A percentile compares a stretch with the other conserved stretches of the same genome.
These are phyloP conservation scores for Eustalomyia histrio DNA, from an alignment of 2,888 invertebrate genomes.

Conservation along the genomic window DNA sequence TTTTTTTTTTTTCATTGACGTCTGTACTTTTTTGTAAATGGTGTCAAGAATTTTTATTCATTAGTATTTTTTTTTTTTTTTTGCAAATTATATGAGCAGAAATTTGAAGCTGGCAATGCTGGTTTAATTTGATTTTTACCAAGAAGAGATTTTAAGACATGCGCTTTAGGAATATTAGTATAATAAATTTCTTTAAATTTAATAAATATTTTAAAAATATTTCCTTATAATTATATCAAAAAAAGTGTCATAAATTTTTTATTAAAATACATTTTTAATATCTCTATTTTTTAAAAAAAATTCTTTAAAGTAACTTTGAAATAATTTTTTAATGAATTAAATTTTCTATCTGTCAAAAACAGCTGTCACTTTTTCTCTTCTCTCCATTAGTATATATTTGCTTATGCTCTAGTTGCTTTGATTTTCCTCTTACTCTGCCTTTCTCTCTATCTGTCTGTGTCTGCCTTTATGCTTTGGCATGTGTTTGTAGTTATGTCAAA, in stretches of 20 bases:
- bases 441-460: slow-evolving; percentile 1
- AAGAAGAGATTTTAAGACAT: slow-evolving; percentile 9
- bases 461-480: background rate
- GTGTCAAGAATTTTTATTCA: slow-evolving; percentile 64
- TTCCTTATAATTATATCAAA: background rate
- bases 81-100: slow-evolving; percentile 1
- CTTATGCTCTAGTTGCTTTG: background rate
- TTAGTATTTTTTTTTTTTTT: slow-evolving; percentile 41
- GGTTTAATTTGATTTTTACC: background rate
- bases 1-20: slow-evolving; percentile 46
- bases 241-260: background rate
- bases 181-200: background rate
- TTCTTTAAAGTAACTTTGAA: too few species aligned
- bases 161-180: slow-evolving; percentile 30
- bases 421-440: slow-evolving; percentile 2
- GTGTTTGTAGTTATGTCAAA: slow-evolving; percentile 26
- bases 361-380: slow-evolving; percentile 24
- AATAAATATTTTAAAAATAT: slow-evolving; percentile 1
- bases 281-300: too few species aligned
- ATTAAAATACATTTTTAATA: too few species aligned
- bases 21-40: slow-evolving; percentile 61
- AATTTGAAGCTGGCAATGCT: slow-evolving; percentile 51
- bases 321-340: too few species aligned
- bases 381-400: background rate
- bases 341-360: slow-evolving; percentile 25